Percentiles rank a stretch among this genome's conserved stretches.
Evolutionary conservation across 2,113 vertebrate species (phyloP).

Genomic region (Crocuta crocuta): DNA sequence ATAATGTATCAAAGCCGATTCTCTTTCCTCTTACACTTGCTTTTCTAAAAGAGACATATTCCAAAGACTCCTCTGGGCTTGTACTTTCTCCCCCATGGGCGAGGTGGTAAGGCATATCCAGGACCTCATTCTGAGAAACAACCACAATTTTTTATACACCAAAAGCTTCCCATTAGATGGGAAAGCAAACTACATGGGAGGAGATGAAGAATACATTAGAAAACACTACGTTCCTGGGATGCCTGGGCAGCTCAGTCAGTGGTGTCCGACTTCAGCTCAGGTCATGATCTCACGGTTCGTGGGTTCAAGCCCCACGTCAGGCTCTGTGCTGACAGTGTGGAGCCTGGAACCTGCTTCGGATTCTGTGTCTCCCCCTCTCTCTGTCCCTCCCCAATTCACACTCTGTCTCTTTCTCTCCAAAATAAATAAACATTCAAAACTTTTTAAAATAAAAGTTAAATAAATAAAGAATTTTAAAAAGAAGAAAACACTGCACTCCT

Average conservation of each 20-base stretch:
- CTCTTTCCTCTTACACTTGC: not conserved
- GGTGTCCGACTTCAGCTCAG: no score
- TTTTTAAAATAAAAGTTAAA: no score
- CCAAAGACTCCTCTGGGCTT: not conserved
- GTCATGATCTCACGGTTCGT: no score
- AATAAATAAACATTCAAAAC: no score
- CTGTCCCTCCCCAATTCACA: no score
- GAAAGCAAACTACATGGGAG: constrained; percentile 5
- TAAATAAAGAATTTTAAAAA: no score
- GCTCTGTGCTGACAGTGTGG: no score
- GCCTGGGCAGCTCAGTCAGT: no score
- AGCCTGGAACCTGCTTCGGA: no score
- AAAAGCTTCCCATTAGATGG: not conserved
- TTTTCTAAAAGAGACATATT: not conserved
- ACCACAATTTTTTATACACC: not conserved
- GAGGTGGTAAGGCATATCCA: not conserved
- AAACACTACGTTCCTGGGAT: not conserved
- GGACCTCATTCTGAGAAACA: not conserved
- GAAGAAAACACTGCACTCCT: not conserved
- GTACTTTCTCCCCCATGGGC: accelerated
- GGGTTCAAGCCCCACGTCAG: no score
- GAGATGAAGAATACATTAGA: not conserved
- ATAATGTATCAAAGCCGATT: not conserved
- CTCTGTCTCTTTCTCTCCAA: no score
- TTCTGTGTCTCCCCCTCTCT: no score